Base-by-base conservation (phyloP, 2,113 vertebrate genomes). In the Calidris pygmaea region DNA sequence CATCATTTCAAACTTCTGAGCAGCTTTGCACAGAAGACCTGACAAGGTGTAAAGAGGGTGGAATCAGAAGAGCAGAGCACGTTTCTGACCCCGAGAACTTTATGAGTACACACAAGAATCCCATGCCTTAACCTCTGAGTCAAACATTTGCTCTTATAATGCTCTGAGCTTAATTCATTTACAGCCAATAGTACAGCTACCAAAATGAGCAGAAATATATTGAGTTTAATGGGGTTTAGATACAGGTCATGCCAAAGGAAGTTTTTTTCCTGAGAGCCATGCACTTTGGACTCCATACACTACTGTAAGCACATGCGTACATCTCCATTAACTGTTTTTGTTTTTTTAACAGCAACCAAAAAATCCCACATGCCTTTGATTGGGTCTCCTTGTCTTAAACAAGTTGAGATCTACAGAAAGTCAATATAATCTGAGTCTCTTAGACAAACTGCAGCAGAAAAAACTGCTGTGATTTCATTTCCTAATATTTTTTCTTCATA, bases 401-500 rank as follows among this genome's bases (percentile, higher is more conserved):
- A 34, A 68, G 34, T 32, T 68, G 62, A 63, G 16, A 37, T 43
- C 27, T 65, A 75, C 26, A 60, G 16, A 56, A 23, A 72, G 19
- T 80, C 85, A 94, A 55, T 77, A 34, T 35, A 74, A 66, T 63
- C n/a, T 53, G 34, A 84, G 37, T 56, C 37, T 66, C 89, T 88
- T 41, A 77, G 75, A 90, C 30, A 88, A 93, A 93, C 20, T 48
- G 56, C 56, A 81, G 47, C 6, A 39, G 63, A 83, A 86, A 67
- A 84, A 95, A 52, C 20, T 70, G 76, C 35, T 45, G 4, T 90
- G 35, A 73, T 95, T 75, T 71, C n/a, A 66, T 94, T 85, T 96
- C 80, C 66, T 18, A 27, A 26, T 96, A 75, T 58, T 79, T 95
- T 97, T 95, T 89, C 73, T 97, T 95, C 59, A 89, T 95, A 94